Conservation (phyloP, 1,140 invertebrate species). For the Drosophila kepulauana region DNA sequence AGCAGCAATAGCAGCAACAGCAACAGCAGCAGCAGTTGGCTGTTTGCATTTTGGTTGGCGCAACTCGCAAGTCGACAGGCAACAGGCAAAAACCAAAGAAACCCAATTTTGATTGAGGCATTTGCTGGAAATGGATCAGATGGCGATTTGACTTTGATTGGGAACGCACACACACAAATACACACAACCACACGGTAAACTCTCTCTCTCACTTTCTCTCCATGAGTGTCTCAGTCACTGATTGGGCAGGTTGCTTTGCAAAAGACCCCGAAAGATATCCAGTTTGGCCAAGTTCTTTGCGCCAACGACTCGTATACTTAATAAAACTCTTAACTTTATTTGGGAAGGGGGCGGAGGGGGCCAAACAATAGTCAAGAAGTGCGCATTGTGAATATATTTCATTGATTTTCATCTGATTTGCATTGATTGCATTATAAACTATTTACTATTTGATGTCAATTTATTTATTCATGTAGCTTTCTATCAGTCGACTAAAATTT, state of each 20-base stretch:
- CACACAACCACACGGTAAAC: no score
- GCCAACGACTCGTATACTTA: slow-evolving; percentile 43
- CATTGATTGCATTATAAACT: not conserved
- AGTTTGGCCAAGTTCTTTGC: slow-evolving; percentile 6
- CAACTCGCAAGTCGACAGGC: not conserved
- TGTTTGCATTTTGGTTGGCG: not conserved
- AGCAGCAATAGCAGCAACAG: not conserved
- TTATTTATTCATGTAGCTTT: not conserved
- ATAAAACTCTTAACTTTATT: slow-evolving; percentile 18
- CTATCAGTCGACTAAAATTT: no score
- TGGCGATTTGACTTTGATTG: slow-evolving; percentile 42
- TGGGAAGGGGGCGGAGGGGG: not conserved
- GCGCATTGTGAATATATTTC: not conserved
- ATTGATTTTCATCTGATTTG: not conserved
- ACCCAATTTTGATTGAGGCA: slow-evolving; percentile 49
- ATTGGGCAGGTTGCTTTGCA: slow-evolving; percentile 10
- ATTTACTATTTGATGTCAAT: not conserved
- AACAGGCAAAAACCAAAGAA: slow-evolving; percentile 27
- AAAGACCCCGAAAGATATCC: slow-evolving; percentile 6
- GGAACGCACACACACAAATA: slow-evolving; percentile 1
- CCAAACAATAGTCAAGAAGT: not conserved
- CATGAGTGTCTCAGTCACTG: not conserved
- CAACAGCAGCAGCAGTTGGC: no score
- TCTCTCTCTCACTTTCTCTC: not conserved
- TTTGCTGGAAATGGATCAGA: slow-evolving; percentile 47